Evolutionary conservation across 37 sponge, comb jelly and placozoan species (phyloP), one percentile per base, ranked within the genome.

Genomic region (Geodia barretti): DNA sequence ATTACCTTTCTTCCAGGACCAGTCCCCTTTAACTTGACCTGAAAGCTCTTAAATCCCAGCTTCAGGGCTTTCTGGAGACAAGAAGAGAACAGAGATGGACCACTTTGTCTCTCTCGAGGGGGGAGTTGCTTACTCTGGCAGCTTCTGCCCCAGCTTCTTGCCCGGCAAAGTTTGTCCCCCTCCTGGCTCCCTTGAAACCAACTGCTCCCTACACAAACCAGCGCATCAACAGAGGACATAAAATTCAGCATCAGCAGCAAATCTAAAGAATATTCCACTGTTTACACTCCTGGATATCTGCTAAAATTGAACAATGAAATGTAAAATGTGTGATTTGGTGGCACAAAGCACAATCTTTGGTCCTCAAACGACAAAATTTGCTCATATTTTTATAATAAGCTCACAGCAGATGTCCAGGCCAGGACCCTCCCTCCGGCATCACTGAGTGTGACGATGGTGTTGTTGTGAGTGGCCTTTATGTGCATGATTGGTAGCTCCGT

Each of bases 101-200:
- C 14, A 23, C 35, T 32, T 63, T 19, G 24, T 39, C 29, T n/a
- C 54, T 25, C 62, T 60, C 29, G 8, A 58, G 4, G 17, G 40
- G 60, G 24, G 8, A 26, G 0, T 25, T 33, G 75, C 35, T 65
- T 41, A 86, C 93, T 63, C 62, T 37, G 39, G 90, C 95, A 58
- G 95, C 89, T 39, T 81, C 81, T 25, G 41, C 61, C 67, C 83
- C 95, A 26, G 93, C 90, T 41, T 86, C 28, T 63, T 94, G 88
- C 7, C 86, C 95, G 60, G 95, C 95, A 81, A 88, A 88, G 7
- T 85, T 91, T 31, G 95, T 94, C 26, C 93, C 86, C 74, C 86
- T 77, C 41, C 87, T 85, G 33, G 89, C 87, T 31, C 80, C 76
- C 34, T 85, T 79, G 62, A 85, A 94, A 1, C 95, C 95, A 32